Evolutionary conservation across 2,797 vertebrate species (phyloP).

Genomic region (Clamator glandarius): DNA sequence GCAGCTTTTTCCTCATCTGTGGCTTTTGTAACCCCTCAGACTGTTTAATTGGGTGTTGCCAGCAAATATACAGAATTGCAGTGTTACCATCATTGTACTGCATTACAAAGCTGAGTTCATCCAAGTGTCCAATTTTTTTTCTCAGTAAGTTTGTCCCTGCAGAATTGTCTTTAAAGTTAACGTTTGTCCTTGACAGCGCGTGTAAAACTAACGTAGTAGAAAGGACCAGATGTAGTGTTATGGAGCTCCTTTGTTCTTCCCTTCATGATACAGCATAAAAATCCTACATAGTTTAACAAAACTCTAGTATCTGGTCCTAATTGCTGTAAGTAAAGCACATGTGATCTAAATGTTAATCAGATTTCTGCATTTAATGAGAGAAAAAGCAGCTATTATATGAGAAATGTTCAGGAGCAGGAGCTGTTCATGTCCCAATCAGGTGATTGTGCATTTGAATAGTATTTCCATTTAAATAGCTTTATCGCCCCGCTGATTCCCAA

Average conservation of each 20-base stretch:
- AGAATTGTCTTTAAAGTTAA: slow-evolving; percentile 55
- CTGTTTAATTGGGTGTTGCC: slow-evolving; percentile 52
- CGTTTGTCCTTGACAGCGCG: slow-evolving; percentile 37
- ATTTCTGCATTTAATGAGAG: slow-evolving; percentile 71
- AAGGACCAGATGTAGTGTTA: slow-evolving; percentile 46
- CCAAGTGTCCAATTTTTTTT: slow-evolving; percentile 9
- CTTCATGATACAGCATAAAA: slow-evolving; percentile 38
- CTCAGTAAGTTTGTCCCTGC: slow-evolving; percentile 30
- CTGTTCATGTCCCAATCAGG: slow-evolving; percentile 14
- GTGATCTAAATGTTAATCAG: slow-evolving; percentile 74
- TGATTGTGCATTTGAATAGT: slow-evolving; percentile 63
- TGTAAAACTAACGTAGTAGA: background rate
- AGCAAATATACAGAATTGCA: background rate
- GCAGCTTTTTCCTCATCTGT: slow-evolving; percentile 25
- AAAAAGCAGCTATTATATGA: slow-evolving; percentile 64
- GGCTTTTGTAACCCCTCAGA: slow-evolving; percentile 3
- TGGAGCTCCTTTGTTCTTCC: slow-evolving; percentile 65
- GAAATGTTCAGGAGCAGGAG: slow-evolving; percentile 56
- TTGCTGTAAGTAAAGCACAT: slow-evolving; percentile 63
- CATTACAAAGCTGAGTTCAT: slow-evolving; percentile 41
- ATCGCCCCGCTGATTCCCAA: slow-evolving; percentile 59
- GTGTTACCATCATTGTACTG: background rate
- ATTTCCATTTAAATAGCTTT: slow-evolving; percentile 63
- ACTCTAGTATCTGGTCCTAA: slow-evolving; percentile 67
- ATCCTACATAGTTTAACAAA: slow-evolving; percentile 56